Percentiles rank a stretch among this genome's conserved stretches.
Evolutionary conservation across 2,888 invertebrate species (phyloP).

Genomic region (Limulus polyphemus): DNA sequence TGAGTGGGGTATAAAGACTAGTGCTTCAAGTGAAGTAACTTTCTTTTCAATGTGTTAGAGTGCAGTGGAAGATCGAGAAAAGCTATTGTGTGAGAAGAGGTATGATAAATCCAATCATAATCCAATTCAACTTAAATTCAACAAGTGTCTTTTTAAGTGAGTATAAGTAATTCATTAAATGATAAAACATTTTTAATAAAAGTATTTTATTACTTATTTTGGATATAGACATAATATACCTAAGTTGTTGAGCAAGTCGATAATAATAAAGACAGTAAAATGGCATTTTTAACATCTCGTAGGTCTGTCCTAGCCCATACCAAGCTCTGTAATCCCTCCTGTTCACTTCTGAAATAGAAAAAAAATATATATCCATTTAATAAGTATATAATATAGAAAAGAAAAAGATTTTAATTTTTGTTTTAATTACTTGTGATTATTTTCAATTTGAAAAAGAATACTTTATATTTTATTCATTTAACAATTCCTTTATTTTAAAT

Average conservation of each 20-base stretch:
- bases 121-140: too few species aligned
- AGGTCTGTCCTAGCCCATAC: constrained; percentile 98
- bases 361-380: constrained; percentile 4
- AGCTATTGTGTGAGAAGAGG: too few species aligned
- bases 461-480: too few species aligned
- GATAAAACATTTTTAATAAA: background rate
- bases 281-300: constrained; percentile 93
- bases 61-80: too few species aligned
- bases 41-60: too few species aligned
- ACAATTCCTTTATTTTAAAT: background rate
- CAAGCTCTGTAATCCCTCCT: constrained; percentile 89
- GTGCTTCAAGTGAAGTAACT: too few species aligned
- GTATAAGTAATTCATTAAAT: background rate
- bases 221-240: constrained; percentile 29
- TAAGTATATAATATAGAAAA: constrained; percentile 1
- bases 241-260: constrained; percentile 49
- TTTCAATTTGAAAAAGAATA: too few species aligned
- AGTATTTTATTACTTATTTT: background rate
- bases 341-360: constrained; percentile 61
- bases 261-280: constrained; percentile 94
- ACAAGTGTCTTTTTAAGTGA: background rate
- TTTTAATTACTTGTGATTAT: background rate
- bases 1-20: too few species aligned
- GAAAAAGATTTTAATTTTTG: background rate
- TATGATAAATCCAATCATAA: too few species aligned